Conservation (phyloP, 1,140 invertebrate genomes). For the Thaumatotibia leucotreta region DNA sequence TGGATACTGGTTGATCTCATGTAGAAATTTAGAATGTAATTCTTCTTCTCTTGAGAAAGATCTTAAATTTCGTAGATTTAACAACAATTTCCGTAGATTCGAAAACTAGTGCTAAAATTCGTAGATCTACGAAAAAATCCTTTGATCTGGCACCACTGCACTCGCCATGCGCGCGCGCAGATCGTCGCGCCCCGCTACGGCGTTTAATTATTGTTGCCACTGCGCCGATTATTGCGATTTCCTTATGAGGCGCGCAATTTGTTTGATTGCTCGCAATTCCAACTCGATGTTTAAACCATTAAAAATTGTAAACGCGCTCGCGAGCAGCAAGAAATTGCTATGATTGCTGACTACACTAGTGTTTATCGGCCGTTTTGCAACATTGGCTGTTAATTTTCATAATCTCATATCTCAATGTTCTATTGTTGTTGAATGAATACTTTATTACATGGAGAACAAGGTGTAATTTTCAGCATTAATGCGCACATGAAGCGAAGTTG, state of each 20-base stretch:
- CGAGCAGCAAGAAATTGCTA: conserved; percentile 50
- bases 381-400: neutral
- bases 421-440: neutral
- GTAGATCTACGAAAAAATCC: too few relatives aligned
- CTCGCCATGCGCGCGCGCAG: neutral
- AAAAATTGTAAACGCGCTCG: conserved; percentile 49
- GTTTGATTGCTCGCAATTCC: conserved; percentile 61
- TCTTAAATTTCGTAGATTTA: too few relatives aligned
- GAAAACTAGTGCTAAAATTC: too few relatives aligned
- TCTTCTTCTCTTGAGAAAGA: too few relatives aligned
- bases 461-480: too few relatives aligned
- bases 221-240: conserved; percentile 56
- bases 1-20: too few relatives aligned
- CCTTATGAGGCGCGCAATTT: conserved; percentile 64
- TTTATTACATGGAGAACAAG: neutral
- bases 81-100: too few relatives aligned
- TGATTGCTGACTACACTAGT: conserved; percentile 36
- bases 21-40: too few relatives aligned
- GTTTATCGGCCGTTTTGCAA: conserved; percentile 42
- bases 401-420: neutral
- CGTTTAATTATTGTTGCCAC: conserved; percentile 64
- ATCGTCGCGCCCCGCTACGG: conserved; percentile 52
- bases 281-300: conserved; percentile 61
- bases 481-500: neutral
- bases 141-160: neutral